These are phyloP conservation scores for Albula goreensis DNA, from an alignment of 2,113 vertebrate species.

Conservation along the genomic window DNA sequence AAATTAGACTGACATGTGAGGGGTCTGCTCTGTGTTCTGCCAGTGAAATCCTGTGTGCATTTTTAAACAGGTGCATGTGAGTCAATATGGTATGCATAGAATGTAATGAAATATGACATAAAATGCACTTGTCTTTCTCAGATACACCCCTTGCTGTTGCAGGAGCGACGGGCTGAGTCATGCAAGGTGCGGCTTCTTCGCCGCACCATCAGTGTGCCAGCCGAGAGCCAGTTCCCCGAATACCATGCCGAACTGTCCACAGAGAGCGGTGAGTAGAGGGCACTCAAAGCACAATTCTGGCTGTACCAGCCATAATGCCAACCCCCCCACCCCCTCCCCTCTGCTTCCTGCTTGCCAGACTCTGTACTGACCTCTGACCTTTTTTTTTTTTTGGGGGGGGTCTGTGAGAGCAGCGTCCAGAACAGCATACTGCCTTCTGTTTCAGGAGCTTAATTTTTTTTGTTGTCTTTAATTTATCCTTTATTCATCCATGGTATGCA, in stretches of 20 bases:
- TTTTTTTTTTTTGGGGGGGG: too few relatives aligned
- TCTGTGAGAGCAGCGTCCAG: too few relatives aligned
- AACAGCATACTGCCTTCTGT: too few relatives aligned
- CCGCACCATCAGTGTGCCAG: slow-evolving; percentile 78
- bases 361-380: too few relatives aligned
- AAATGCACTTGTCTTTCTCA: slow-evolving; percentile 11
- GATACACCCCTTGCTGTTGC: slow-evolving; percentile 54
- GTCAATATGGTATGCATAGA: neutral
- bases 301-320: neutral
- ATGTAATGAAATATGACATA: neutral
- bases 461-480: too few relatives aligned
- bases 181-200: slow-evolving; percentile 66
- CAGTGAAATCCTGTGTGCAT: neutral
- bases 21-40: too few relatives aligned
- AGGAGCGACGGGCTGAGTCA: slow-evolving; percentile 57
- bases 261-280: slow-evolving; percentile 67
- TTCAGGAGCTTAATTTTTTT: too few relatives aligned
- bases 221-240: slow-evolving; percentile 69
- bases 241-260: slow-evolving; percentile 62
- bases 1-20: too few relatives aligned
- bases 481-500: too few relatives aligned
- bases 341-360: neutral
- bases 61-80: neutral
- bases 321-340: neutral
- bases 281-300: neutral